Evolutionary conservation across 2,797 vertebrate species (phyloP), one percentile per base, ranked within the genome.

Genomic region (Sebastiscus albofasciatus): DNA sequence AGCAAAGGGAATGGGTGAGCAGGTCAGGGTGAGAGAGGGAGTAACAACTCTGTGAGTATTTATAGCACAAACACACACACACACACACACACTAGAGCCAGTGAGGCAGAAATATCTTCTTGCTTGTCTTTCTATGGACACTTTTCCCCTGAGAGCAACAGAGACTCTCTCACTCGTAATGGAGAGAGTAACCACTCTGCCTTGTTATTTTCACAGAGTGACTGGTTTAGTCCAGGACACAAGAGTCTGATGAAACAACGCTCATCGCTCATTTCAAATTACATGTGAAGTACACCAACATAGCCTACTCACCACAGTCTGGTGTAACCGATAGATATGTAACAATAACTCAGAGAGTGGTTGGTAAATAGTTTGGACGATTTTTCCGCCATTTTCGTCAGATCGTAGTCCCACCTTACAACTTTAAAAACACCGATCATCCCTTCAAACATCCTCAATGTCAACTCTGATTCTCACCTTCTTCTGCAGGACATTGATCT

Each of bases 401-500:
- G 8, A 14, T 20, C 1, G 1, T 78, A 42, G 42, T 22, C 13
- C 56, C 16, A 55, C 9, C 12, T 24, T 36, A 34, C 0, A 1
- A 29, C 36, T 31, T 26, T 56, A 14, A 67, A 36, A 29, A 49
- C 33, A 46, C 46, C 9, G 5, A 36, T n/a, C 13, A 46, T 39
- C 14, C n/a, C 49, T n/a, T 26, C 18, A 14, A 18, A 8, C 16
- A 10, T 54, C 36, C 49, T 18, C 49, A 24, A 29, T 13, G 8
- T 70, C 29, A 16, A 13, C 49, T 65, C 49, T 20, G 24, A 11
- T 26, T 72, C 93, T 87, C 91, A 99, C 99, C 96, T 99, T 99
- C 93, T 99, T 99, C 90, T 99, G 99, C 85, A 99, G 96, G 75
- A 99, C 98, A 54, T 99, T 99, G 89, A 99, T 99, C 94, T 99